phyloP scores from a whole-genome alignment of 2,888 invertebrate genomes.

The Pandemis heparana region DNA sequence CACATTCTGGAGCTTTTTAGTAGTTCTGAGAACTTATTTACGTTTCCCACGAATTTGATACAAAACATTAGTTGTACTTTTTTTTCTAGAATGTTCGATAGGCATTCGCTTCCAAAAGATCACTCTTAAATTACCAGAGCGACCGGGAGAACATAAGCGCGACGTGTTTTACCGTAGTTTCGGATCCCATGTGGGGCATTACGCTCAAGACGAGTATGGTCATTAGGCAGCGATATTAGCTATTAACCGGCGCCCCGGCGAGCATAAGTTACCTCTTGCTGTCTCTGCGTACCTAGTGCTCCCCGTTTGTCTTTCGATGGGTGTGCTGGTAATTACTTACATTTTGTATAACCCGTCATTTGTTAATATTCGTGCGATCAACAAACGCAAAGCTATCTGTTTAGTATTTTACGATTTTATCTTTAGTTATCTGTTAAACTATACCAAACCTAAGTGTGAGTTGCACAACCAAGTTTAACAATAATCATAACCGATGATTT shows the following conservation, averaged over 20 bases:
- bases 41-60: too few species aligned
- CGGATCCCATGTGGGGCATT: slow-evolving; percentile 77
- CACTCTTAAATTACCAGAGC: slow-evolving; percentile 59
- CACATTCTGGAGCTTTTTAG: background rate
- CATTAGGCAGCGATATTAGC: slow-evolving; percentile 85
- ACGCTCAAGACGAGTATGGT: slow-evolving; percentile 80
- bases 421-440: too few species aligned
- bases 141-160: slow-evolving; percentile 58
- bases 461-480: too few species aligned
- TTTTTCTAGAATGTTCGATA: background rate
- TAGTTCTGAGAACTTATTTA: background rate
- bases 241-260: slow-evolving; percentile 74
- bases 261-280: slow-evolving; percentile 70
- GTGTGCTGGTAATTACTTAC: slow-evolving; percentile 23
- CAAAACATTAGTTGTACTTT: too few species aligned
- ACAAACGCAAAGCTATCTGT: too few species aligned
- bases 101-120: slow-evolving; percentile 46
- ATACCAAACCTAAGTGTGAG: too few species aligned
- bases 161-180: slow-evolving; percentile 59
- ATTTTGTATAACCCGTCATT: background rate
- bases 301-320: slow-evolving; percentile 40
- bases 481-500: too few species aligned
- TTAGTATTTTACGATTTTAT: too few species aligned
- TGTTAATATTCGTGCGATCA: too few species aligned
- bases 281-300: slow-evolving; percentile 49